Base-by-base conservation (phyloP, 2,113 vertebrate genomes). In the Neomonachus schauinslandi region DNA sequence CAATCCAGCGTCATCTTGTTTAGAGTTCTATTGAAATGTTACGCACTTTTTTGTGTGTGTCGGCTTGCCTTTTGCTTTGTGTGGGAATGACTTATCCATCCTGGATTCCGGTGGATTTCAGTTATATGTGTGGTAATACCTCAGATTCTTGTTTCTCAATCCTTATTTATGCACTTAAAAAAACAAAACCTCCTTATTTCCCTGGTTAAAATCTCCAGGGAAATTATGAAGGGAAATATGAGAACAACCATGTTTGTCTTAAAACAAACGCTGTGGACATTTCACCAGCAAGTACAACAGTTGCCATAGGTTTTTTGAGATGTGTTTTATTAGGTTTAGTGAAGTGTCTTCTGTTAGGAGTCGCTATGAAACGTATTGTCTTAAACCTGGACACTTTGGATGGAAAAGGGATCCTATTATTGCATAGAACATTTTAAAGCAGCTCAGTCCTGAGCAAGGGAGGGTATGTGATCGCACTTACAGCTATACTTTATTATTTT, bases 281-380 rank as follows among this genome's bases (percentile, higher is more conserved):
- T 7, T 57, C 33, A 2, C 36, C 26, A 1, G 11, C 18, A 2
- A 24, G 21, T 7, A 4, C 1, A 33, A 18, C 36, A 7, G 57
- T 7, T 21, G 21, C 65, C 4, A 0, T 7, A 74, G 55, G 21
- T 22, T 57, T 77, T 33, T 21, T 11, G 24, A 57, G 24, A 39
- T 59, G 10, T 14, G 36, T 33, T 26, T 2, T 26, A 21, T 19
- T 6, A 14, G 63, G 31, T 22, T 36, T 33, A 88, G 39, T 49
- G 71, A 61, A 33, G 14, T 14, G 2, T 31, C 31, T 55, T 71
- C 51, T 18, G 7, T 51, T 77, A 65, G 26, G 59, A 31, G 67
- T 51, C 12, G 28, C 31, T 57, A 15, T 49, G 7, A 51, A 57
- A 5, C 63, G 33, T 63, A n/a, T 53, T 81, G 22, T 55, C 55